phyloP scores from a whole-genome alignment of 2,797 vertebrate genomes.

The Pteropus rufus region DNA sequence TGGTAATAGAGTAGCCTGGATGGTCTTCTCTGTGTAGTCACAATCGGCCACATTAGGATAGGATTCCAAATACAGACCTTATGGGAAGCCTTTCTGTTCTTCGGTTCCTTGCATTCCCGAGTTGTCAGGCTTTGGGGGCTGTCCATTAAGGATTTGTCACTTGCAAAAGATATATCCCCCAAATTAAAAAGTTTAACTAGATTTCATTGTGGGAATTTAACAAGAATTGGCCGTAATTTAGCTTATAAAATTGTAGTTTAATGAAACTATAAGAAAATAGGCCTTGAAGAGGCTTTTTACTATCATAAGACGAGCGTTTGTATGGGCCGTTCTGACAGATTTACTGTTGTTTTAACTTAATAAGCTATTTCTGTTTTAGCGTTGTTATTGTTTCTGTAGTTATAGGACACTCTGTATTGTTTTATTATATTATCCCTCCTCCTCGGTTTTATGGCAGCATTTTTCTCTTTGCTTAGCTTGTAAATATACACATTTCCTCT shows the following conservation, averaged over 20 bases:
- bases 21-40: neutral
- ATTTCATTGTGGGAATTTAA: slow-evolving; percentile 75
- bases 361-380: slow-evolving; percentile 79
- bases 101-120: neutral
- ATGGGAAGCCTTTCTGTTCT: neutral
- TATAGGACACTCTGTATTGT: slow-evolving; percentile 74
- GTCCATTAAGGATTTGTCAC: slow-evolving; percentile 28
- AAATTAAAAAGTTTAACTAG: slow-evolving; percentile 79
- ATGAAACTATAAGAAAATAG: slow-evolving; percentile 77
- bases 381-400: slow-evolving; percentile 52
- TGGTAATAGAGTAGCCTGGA: neutral
- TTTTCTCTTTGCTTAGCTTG: slow-evolving; percentile 70
- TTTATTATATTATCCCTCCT: slow-evolving; percentile 67
- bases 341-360: slow-evolving; percentile 78
- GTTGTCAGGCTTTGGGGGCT: neutral
- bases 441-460: slow-evolving; percentile 57
- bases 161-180: slow-evolving; percentile 63
- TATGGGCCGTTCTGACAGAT: slow-evolving; percentile 75
- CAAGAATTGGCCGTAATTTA: slow-evolving; percentile 77
- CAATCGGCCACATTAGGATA: neutral
- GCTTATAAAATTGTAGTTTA: slow-evolving; percentile 81
- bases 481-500: slow-evolving; percentile 61
- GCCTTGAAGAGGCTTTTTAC: slow-evolving; percentile 75
- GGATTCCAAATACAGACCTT: neutral
- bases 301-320: slow-evolving; percentile 68